Percentiles rank a stretch among this genome's conserved stretches.
phyloP scores from a whole-genome alignment of 1,140 invertebrate genomes.

The Drosophila varians region DNA sequence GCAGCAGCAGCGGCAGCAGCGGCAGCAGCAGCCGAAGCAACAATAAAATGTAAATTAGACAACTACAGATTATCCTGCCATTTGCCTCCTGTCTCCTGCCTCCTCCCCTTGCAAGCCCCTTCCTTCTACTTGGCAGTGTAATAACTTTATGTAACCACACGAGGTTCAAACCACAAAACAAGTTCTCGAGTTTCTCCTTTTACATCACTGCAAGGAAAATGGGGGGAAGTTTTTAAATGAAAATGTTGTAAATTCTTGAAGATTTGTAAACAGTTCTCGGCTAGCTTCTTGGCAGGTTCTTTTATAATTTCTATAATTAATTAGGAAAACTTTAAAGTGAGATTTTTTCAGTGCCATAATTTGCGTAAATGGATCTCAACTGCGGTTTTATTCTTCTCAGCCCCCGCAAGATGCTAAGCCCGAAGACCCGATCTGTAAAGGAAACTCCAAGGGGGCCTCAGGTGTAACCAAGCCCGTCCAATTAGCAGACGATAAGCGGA shows the following conservation, averaged over 20 bases:
- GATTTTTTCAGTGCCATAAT: no score
- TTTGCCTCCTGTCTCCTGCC: neutral
- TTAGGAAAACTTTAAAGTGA: no score
- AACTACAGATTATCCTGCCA: conserved; percentile 60
- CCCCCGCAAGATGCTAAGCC: no score
- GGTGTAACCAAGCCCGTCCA: conserved; percentile 16
- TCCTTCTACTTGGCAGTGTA: conserved; percentile 3
- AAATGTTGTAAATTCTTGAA: no score
- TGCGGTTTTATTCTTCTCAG: no score
- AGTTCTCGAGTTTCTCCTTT: conserved; percentile 34
- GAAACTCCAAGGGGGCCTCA: neutral
- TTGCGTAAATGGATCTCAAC: no score
- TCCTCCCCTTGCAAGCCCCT: neutral
- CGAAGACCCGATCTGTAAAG: no score
- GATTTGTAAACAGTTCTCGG: no score
- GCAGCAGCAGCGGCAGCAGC: conserved; percentile 11
- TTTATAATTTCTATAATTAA: no score
- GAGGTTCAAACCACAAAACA: conserved; percentile 36
- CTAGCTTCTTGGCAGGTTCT: no score
- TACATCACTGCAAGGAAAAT: conserved; percentile 11
- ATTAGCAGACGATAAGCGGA: conserved; percentile 28
- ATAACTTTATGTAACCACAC: conserved; percentile 64
- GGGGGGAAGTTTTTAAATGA: neutral
- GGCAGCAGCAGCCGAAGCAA: conserved; percentile 32
- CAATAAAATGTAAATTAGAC: conserved; percentile 70